These are phyloP conservation scores for Hartigia nigra DNA, from an alignment of 2,888 invertebrate genomes.

Conservation along the genomic window DNA sequence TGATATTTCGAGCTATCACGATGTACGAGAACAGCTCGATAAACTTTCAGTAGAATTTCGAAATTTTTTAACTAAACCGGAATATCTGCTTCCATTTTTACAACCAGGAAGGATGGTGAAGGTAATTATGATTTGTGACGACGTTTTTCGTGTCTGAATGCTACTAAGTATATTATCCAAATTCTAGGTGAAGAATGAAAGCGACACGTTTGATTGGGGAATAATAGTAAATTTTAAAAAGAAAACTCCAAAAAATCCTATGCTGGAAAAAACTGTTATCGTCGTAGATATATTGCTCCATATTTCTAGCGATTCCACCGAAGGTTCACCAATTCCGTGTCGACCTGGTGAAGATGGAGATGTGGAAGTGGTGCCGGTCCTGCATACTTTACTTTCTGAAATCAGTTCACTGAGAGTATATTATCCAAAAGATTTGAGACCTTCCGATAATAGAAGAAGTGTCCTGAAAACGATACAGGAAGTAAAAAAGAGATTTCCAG, in stretches of 20 bases:
- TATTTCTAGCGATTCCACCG: slow-evolving; percentile 75
- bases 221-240: slow-evolving; percentile 93
- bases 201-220: slow-evolving; percentile 95
- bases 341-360: slow-evolving; percentile 78
- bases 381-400: slow-evolving; percentile 83
- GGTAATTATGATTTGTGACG: slow-evolving; percentile 67
- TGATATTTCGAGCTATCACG: slow-evolving; percentile 84
- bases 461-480: slow-evolving; percentile 88
- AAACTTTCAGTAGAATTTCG: slow-evolving; percentile 80
- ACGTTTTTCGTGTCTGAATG: background rate
- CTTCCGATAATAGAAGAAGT: slow-evolving; percentile 84
- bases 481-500: slow-evolving; percentile 89
- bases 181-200: slow-evolving; percentile 80
- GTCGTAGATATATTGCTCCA: slow-evolving; percentile 87
- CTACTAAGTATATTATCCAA: background rate
- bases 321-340: slow-evolving; percentile 77
- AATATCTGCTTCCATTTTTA: slow-evolving; percentile 91
- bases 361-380: slow-evolving; percentile 90
- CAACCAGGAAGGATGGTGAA: slow-evolving; percentile 94
- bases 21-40: slow-evolving; percentile 84
- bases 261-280: slow-evolving; percentile 71
- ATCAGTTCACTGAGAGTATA: slow-evolving; percentile 91
- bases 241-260: slow-evolving; percentile 68
- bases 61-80: slow-evolving; percentile 83
- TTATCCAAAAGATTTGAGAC: slow-evolving; percentile 90